phyloP scores from a whole-genome alignment of 1,140 invertebrate species.

The Zaprionus capensis region DNA sequence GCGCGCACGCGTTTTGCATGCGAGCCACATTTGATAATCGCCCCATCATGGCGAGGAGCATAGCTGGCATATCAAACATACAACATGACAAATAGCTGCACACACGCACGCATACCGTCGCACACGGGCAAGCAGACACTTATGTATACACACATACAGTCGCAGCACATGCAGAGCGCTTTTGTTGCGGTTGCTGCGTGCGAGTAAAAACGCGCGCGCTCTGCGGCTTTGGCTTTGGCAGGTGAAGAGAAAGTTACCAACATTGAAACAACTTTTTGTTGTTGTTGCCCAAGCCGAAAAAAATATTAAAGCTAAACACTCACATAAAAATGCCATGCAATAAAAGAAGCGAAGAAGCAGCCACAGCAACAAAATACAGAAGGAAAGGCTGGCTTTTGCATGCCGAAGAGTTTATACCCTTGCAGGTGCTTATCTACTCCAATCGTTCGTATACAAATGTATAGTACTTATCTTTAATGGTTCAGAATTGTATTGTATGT shows the following conservation, averaged over 20 bases:
- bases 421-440: no score
- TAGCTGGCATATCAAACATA: conserved; percentile 54
- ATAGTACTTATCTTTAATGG: no score
- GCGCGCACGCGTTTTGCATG: conserved; percentile 76
- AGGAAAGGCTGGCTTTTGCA: neutral
- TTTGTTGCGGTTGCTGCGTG: conserved; percentile 62
- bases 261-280: conserved; percentile 79
- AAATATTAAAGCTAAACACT: conserved; percentile 45
- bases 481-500: no score
- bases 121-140: conserved; percentile 1
- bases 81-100: conserved; percentile 36
- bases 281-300: conserved; percentile 52
- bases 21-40: conserved; percentile 66
- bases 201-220: conserved; percentile 55
- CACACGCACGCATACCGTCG: neutral
- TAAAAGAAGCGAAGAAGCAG: conserved; percentile 60
- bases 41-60: conserved; percentile 55
- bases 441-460: no score
- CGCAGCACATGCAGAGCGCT: conserved; percentile 7
- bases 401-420: no score
- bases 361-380: conserved; percentile 47
- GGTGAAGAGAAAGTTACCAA: conserved; percentile 80
- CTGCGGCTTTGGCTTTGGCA: conserved; percentile 44
- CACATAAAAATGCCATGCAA: conserved; percentile 45
- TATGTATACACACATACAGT: conserved; percentile 6